Evolutionary conservation across 2,888 invertebrate genomes (phyloP).

Genomic region (Isotomurus palustris): DNA sequence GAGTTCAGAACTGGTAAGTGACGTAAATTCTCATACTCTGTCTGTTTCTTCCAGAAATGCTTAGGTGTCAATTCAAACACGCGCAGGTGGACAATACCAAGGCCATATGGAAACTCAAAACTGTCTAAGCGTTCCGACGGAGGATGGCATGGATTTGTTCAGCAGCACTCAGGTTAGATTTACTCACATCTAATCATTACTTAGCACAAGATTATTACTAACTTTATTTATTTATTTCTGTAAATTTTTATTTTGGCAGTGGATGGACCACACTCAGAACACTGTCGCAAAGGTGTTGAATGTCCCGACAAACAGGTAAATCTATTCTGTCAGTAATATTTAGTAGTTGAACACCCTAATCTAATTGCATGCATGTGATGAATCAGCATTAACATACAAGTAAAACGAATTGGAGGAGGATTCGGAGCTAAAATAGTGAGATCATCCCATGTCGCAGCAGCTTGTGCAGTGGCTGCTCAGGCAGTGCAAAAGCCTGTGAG

Average conservation of each 20-base stretch:
- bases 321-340: not conserved
- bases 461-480: slow-evolving; percentile 66
- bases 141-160: slow-evolving; percentile 67
- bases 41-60: not conserved
- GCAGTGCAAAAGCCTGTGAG: slow-evolving; percentile 64
- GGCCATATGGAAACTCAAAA: slow-evolving; percentile 70
- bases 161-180: slow-evolving; percentile 56
- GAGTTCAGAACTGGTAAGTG: not conserved
- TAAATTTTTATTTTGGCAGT: slow-evolving; percentile 52
- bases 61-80: too few relatives aligned
- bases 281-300: slow-evolving; percentile 58
- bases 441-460: slow-evolving; percentile 56
- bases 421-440: slow-evolving; percentile 72
- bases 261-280: slow-evolving; percentile 59
- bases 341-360: not conserved
- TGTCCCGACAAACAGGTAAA: slow-evolving; percentile 54
- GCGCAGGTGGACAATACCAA: slow-evolving; percentile 68
- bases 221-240: not conserved
- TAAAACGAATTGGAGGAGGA: slow-evolving; percentile 71
- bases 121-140: slow-evolving; percentile 62
- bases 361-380: not conserved
- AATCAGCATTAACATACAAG: slow-evolving; percentile 63
- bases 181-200: not conserved
- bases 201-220: not conserved
- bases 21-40: not conserved